Evolutionary conservation across 2,888 invertebrate genomes (phyloP).

Genomic region (Heteropelma amictum): DNA sequence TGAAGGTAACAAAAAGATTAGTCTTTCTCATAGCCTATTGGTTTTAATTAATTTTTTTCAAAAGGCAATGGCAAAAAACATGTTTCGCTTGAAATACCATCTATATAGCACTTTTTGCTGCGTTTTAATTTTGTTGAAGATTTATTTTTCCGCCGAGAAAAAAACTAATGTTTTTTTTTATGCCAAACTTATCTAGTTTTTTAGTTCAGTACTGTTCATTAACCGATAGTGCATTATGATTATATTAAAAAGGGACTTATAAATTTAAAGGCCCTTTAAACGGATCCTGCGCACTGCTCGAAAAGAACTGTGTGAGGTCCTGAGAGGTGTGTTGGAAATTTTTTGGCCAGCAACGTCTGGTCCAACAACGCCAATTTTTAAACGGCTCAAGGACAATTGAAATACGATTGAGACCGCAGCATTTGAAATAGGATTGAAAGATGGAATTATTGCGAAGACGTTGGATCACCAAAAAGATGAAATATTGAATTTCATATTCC

Average conservation of each 20-base stretch:
- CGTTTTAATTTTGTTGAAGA: neutral
- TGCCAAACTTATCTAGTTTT: neutral
- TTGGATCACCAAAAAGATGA: constrained; percentile 1
- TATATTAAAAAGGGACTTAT: neutral
- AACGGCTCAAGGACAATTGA: neutral
- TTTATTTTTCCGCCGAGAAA: neutral
- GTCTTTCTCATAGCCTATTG: neutral
- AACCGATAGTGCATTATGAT: neutral
- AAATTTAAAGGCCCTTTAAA: neutral
- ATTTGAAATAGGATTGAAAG: constrained; percentile 8
- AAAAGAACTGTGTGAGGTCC: neutral
- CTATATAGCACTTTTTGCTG: neutral
- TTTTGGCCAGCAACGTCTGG: constrained; percentile 6
- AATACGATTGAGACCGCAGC: neutral
- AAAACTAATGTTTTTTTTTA: neutral
- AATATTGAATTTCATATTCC: constrained; percentile 12
- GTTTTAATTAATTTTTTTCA: neutral
- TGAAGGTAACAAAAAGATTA: neutral
- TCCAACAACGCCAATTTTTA: constrained; percentile 6
- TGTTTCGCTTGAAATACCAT: neutral
- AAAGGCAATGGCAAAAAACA: neutral
- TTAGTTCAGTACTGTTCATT: neutral
- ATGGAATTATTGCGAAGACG: neutral
- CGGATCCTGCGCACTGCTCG: neutral
- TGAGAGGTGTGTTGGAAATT: constrained; percentile 13